phyloP scores from a whole-genome alignment of 2,888 invertebrate genomes.

The Candidula unifasciata region DNA sequence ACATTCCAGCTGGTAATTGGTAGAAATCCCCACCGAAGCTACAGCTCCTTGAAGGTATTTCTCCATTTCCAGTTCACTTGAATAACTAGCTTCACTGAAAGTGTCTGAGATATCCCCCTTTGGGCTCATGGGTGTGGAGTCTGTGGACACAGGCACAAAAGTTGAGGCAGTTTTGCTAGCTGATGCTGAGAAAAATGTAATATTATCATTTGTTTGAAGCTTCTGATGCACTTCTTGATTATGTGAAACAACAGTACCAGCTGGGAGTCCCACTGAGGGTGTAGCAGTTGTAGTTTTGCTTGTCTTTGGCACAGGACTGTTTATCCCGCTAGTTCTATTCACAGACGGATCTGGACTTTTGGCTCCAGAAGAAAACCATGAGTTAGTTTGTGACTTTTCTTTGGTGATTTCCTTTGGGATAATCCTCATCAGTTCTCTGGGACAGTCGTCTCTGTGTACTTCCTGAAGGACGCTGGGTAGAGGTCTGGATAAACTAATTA shows the following conservation, averaged over 20 bases:
- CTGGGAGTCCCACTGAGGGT: neutral
- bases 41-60: slow-evolving; percentile 37
- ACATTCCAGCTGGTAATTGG: slow-evolving; percentile 47
- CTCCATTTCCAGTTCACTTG: slow-evolving; percentile 50
- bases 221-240: neutral
- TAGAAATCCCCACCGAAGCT: slow-evolving; percentile 33
- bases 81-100: slow-evolving; percentile 46
- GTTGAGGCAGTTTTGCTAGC: neutral
- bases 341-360: slow-evolving; percentile 30
- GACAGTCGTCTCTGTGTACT: slow-evolving; percentile 37
- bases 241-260: neutral
- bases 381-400: slow-evolving; percentile 35
- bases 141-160: neutral
- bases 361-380: slow-evolving; percentile 36
- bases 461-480: slow-evolving; percentile 30
- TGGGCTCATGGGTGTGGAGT: slow-evolving; percentile 4
- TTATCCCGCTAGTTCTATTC: slow-evolving; percentile 16
- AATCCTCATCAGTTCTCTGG: slow-evolving; percentile 44
- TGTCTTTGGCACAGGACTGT: slow-evolving; percentile 23
- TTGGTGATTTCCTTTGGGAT: slow-evolving; percentile 49
- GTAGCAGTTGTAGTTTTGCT: neutral
- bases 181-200: neutral
- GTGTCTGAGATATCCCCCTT: slow-evolving; percentile 40
- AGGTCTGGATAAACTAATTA: neutral
- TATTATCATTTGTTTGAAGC: neutral